phyloP scores from a whole-genome alignment of 2,888 invertebrate genomes.

The Cephus pulcher region DNA sequence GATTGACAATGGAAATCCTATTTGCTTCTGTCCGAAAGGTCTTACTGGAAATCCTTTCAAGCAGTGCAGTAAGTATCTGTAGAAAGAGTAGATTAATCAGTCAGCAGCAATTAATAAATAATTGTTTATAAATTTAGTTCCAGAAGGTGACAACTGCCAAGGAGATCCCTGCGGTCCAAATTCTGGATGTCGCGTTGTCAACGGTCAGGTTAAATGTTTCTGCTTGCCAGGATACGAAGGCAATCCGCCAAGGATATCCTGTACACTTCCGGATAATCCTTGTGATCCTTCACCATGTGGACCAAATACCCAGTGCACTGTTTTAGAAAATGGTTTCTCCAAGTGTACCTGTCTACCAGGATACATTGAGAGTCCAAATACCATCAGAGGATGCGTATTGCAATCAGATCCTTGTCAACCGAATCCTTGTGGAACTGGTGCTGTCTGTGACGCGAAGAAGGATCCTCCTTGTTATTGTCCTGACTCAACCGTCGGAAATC shows the following conservation, averaged over 20 bases:
- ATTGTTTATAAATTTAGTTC: slow-evolving; percentile 72
- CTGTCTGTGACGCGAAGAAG: slow-evolving; percentile 82
- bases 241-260: slow-evolving; percentile 80
- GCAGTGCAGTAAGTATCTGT: slow-evolving; percentile 83
- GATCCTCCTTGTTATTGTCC: slow-evolving; percentile 88
- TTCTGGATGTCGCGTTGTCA: slow-evolving; percentile 83
- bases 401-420: slow-evolving; percentile 85
- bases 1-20: slow-evolving; percentile 85
- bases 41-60: slow-evolving; percentile 91
- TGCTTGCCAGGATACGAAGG: slow-evolving; percentile 90
- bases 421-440: slow-evolving; percentile 83
- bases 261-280: slow-evolving; percentile 80
- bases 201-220: slow-evolving; percentile 84
- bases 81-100: neutral
- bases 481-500: slow-evolving; percentile 84
- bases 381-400: slow-evolving; percentile 85
- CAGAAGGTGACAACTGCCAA: slow-evolving; percentile 86
- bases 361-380: slow-evolving; percentile 88
- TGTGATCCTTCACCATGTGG: slow-evolving; percentile 90
- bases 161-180: slow-evolving; percentile 88
- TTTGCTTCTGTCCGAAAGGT: slow-evolving; percentile 90
- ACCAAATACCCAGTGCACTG: slow-evolving; percentile 86
- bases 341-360: slow-evolving; percentile 89
- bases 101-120: neutral
- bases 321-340: slow-evolving; percentile 82